A percentile compares a stretch with the other conserved stretches of the same genome.
Conservation (phyloP, 2,888 invertebrate species). For the Octonoba sinensis region DNA sequence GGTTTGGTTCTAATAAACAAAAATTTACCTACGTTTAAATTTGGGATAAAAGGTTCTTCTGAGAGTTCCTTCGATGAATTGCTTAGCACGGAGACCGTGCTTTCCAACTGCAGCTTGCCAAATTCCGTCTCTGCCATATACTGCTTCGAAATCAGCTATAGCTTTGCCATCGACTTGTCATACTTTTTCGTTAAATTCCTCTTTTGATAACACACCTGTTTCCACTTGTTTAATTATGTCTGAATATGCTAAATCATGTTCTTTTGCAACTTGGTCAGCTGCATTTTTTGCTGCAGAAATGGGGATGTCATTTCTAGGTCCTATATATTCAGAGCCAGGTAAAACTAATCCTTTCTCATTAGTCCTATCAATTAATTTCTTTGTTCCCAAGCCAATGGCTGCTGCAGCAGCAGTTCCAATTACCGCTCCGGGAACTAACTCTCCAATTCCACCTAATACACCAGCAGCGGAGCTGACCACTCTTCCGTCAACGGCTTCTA, state of each 20-base stretch:
- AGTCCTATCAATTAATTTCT: neutral
- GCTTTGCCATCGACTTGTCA: neutral
- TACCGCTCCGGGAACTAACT: neutral
- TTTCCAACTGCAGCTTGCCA: neutral
- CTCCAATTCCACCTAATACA: no score
- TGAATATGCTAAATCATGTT: neutral
- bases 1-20: neutral
- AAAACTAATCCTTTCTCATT: neutral
- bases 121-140: neutral
- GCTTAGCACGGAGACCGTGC: neutral
- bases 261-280: neutral
- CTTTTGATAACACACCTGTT: no score
- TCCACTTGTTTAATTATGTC: neutral
- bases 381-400: neutral
- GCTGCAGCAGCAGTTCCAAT: neutral
- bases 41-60: neutral
- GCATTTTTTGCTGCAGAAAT: neutral
- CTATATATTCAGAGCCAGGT: neutral
- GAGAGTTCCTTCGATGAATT: neutral
- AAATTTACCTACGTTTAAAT: neutral
- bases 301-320: neutral
- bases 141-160: neutral
- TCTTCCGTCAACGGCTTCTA: no score
- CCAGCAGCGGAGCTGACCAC: no score
- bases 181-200: no score